Evolutionary conservation across 2,113 vertebrate genomes (phyloP), one percentile per base, ranked within the genome.

Genomic region (Himantopus leucocephalus): DNA sequence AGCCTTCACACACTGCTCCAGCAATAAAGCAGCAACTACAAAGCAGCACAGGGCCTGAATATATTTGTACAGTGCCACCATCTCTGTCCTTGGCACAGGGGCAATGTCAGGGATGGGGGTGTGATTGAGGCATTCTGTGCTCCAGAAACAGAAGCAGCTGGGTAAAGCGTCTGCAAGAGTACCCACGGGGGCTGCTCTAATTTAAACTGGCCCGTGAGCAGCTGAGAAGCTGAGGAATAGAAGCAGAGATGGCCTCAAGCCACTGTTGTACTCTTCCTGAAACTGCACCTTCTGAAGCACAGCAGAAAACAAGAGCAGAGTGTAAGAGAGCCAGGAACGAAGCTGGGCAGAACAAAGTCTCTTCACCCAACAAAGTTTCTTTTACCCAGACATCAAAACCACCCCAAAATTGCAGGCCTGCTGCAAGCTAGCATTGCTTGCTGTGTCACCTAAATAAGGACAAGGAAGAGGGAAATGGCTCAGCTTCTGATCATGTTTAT

Each of bases 81-180:
- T 85, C 58, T 43, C 92, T 76, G 85, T 64, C 94, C 92, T 92
- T 94, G 71, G 85, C 79, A 92, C 30, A n/a, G 72, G 71, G 79
- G 55, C 72, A 94, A 85, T 90, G 88, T 48, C 91, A 88, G 62
- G 62, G 45, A 68, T 13, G n/a, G 53, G 34, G 20, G 34, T 37
- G 59, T 48, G 88, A 79, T 6, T 67, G 37, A 93, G 41, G 82
- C 92, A 94, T 88, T 90, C 83, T 76, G 67, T 85, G 83, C 88
- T 97, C 91, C 79, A 94, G 83, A 92, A 97, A 92, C 14, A 83
- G 67, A 84, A 92, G 95, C 85, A 96, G 91, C 75, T 94, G 95
- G 53, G 85, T 53, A 92, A 63, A 68, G 75, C 2, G 0, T 85
- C 79, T 85, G 67, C 79, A 86, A 86, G 63, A 92, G 85, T 55